Conservation (phyloP, 2,797 vertebrate genomes). For the Numenius phaeopus region DNA sequence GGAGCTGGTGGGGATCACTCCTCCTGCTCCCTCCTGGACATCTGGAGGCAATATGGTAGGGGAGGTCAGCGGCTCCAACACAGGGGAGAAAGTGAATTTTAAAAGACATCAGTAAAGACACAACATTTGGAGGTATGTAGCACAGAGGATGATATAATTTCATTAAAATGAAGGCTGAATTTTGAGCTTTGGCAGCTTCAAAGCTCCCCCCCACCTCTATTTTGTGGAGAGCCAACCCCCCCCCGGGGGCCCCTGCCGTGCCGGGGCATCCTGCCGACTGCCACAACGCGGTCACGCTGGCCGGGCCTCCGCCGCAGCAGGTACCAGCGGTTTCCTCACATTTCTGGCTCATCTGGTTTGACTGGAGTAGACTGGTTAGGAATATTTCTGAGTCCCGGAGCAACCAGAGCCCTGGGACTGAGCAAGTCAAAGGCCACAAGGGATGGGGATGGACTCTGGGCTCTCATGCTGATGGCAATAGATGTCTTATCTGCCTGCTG, state of each 20-base stretch:
- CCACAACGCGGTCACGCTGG: not conserved
- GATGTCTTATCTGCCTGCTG: not conserved
- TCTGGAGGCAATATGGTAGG: conserved; percentile 13
- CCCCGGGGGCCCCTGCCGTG: rapidly evolving
- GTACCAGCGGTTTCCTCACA: not conserved
- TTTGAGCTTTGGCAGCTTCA: not conserved
- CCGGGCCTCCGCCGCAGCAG: not conserved
- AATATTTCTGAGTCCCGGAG: not conserved
- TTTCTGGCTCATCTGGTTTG: not conserved
- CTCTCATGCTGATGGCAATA: rapidly evolving
- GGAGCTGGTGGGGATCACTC: not conserved
- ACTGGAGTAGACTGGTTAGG: not conserved
- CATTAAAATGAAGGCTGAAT: not conserved
- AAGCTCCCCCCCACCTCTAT: not conserved
- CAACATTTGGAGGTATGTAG: not conserved
- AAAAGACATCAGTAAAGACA: not conserved
- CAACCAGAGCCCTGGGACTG: not conserved
- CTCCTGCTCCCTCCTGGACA: not conserved
- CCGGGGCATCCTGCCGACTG: rapidly evolving
- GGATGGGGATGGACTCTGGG: not conserved
- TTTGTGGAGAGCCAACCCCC: not conserved
- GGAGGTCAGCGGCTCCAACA: not conserved
- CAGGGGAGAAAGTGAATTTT: not conserved
- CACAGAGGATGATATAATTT: not conserved
- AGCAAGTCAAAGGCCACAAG: not conserved